phyloP scores from a whole-genome alignment of 2,113 vertebrate species.

The Perca flavescens region DNA sequence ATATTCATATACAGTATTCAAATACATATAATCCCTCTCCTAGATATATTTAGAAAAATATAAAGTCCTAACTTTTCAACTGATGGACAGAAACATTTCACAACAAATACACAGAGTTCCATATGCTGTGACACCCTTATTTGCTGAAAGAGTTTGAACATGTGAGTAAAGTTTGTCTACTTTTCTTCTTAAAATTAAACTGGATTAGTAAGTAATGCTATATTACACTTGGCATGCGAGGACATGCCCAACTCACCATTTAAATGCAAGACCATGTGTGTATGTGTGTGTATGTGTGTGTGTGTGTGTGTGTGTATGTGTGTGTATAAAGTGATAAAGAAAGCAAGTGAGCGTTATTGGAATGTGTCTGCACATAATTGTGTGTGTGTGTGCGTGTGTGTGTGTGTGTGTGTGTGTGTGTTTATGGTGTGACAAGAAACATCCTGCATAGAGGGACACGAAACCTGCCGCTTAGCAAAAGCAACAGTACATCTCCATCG shows the following conservation, averaged over 20 bases:
- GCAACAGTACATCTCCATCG: conserved; percentile 30
- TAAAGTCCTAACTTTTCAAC: conserved; percentile 80
- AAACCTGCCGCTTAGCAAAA: background rate
- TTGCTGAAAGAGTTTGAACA: conserved; percentile 27
- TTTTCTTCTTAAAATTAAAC: conserved; percentile 5
- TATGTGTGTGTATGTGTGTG: conserved; percentile 37
- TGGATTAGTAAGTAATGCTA: conserved; percentile 21
- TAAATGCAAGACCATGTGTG: conserved; percentile 40
- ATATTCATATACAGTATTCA: conserved; percentile 74
- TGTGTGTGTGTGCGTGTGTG: conserved; percentile 5
- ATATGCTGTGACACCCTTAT: conserved; percentile 61
- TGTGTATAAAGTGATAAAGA: conserved; percentile 6
- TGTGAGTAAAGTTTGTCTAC: conserved; percentile 1
- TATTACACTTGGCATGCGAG: conserved; percentile 44
- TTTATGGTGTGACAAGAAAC: background rate
- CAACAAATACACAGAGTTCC: conserved; percentile 67
- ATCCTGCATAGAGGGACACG: conserved; percentile 5
- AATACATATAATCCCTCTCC: conserved; percentile 71
- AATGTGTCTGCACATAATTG: conserved; percentile 44
- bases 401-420: conserved; percentile 7
- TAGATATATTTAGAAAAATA: conserved; percentile 85
- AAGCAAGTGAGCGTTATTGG: background rate
- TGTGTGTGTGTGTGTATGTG: background rate
- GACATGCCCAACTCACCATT: conserved; percentile 34
- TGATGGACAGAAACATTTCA: conserved; percentile 68